Conservation (phyloP, 2,113 vertebrate species). For the Pavo muticus region DNA sequence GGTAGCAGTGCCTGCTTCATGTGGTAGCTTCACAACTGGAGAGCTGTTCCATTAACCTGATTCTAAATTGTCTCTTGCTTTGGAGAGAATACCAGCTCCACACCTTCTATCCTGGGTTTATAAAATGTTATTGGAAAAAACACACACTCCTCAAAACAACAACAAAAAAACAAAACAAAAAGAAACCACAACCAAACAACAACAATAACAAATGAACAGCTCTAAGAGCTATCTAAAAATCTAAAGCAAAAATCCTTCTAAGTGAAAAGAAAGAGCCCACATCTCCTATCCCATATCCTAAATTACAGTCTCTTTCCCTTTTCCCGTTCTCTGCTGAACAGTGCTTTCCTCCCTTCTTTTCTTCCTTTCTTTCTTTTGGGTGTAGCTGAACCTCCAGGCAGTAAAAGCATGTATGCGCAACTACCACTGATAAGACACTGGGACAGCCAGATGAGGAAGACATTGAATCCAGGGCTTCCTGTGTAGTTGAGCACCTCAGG, state of each 20-base stretch:
- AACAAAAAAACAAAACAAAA: too few relatives aligned
- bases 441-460: background rate
- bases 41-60: background rate
- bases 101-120: background rate
- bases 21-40: background rate
- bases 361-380: background rate
- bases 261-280: background rate
- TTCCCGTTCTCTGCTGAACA: background rate
- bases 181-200: too few relatives aligned
- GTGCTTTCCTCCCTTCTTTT: background rate
- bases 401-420: rapidly evolving
- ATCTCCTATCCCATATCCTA: background rate
- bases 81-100: background rate
- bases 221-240: background rate
- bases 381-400: rapidly evolving
- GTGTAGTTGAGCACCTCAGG: background rate
- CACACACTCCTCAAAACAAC: background rate
- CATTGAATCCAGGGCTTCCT: background rate
- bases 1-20: background rate
- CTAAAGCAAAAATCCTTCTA: rapidly evolving
- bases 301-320: background rate
- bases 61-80: background rate
- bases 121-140: background rate
- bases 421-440: background rate
- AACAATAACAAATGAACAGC: background rate